Conservation (phyloP, 2,113 vertebrate species). For the rabbit (Oryctolagus cuniculus) region mOryCun1.1 NC_091432.1:93055501-93056000, state of each 20-base stretch:
- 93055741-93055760: background rate
- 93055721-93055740: background rate
- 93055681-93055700: background rate
- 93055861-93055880: background rate
- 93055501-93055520: background rate
- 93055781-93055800: background rate
- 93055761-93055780: background rate
- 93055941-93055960: background rate
- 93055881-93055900: background rate
- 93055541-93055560: background rate
- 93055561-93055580: background rate
- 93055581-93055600: background rate
- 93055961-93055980: background rate
- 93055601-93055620: background rate
- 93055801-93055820: background rate
- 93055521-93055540: slow-evolving; percentile 32
- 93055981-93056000: background rate
- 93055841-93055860: background rate
- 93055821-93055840: background rate
- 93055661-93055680: background rate
- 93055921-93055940: background rate
- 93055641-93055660: too few relatives aligned
- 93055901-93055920: background rate
- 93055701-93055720: background rate
- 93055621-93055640: background rate